Percentiles rank a stretch among this genome's conserved stretches.
Evolutionary conservation across 2,797 vertebrate species (phyloP).

Genomic region (Hypotaenidia okinawae): DNA sequence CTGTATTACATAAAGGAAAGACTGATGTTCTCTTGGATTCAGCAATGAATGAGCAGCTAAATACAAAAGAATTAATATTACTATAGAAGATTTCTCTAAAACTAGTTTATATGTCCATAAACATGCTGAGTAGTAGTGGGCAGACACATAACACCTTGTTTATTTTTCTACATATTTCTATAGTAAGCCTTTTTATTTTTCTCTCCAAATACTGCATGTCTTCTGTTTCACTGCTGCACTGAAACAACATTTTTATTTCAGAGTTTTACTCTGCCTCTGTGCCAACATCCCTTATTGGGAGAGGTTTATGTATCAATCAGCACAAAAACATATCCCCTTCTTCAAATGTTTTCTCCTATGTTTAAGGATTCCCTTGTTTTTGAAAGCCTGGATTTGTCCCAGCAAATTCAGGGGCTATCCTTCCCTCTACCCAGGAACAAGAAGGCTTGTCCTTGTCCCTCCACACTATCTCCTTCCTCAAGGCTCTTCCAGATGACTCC

Average conservation of each 20-base stretch:
- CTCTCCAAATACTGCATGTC: background rate
- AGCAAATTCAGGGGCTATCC: background rate
- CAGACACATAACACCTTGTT: background rate
- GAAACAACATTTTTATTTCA: background rate
- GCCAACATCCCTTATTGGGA: background rate
- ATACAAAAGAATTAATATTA: background rate
- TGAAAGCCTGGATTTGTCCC: background rate
- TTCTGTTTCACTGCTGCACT: background rate
- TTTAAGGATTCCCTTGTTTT: background rate
- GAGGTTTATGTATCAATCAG: background rate
- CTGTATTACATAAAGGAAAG: background rate
- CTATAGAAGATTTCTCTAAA: background rate
- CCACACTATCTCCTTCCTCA: background rate
- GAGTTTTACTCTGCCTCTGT: background rate
- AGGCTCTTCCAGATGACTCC: background rate
- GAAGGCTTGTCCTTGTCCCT: background rate
- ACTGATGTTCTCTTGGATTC: background rate
- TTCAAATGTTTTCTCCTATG: background rate
- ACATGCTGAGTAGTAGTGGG: background rate
- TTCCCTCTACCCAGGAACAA: background rate
- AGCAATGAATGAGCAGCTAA: background rate
- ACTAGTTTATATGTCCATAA: background rate
- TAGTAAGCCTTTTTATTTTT: background rate
- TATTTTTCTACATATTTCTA: background rate
- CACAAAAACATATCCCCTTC: background rate